phyloP scores from a whole-genome alignment of 2,888 invertebrate species.

The Aleiodes testaceus region DNA sequence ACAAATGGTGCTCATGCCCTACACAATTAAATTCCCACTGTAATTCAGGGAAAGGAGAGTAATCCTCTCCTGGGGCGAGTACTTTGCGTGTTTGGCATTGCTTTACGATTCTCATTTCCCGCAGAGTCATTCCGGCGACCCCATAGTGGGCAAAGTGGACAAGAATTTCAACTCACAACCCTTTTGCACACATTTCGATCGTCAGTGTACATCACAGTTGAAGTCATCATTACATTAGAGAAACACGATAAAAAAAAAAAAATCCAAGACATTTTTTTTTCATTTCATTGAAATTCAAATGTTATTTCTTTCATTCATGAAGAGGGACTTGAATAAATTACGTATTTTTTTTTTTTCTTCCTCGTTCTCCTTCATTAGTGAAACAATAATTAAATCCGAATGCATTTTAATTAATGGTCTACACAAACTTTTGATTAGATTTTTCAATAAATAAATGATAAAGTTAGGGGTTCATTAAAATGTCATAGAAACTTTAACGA shows the following conservation, averaged over 20 bases:
- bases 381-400: too few species aligned
- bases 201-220: constrained; percentile 15
- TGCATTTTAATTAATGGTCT: too few species aligned
- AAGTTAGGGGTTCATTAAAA: too few species aligned
- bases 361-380: too few species aligned
- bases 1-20: constrained; percentile 20
- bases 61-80: constrained; percentile 27
- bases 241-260: constrained; percentile 18
- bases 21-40: not conserved
- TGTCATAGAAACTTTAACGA: too few species aligned
- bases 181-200: not conserved
- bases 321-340: too few species aligned
- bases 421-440: too few species aligned
- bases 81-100: constrained; percentile 64
- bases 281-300: constrained; percentile 24
- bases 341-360: too few species aligned
- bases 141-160: constrained; percentile 50
- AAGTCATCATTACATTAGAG: constrained; percentile 20
- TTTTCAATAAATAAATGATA: too few species aligned
- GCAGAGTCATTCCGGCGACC: constrained; percentile 63
- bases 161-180: constrained; percentile 44
- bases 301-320: not conserved
- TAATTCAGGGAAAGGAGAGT: not conserved
- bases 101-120: constrained; percentile 69
- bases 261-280: constrained; percentile 23